A percentile compares a stretch with the other conserved stretches of the same genome.
Evolutionary conservation across 2,113 vertebrate genomes (phyloP).

Genomic region (Albula goreensis): DNA sequence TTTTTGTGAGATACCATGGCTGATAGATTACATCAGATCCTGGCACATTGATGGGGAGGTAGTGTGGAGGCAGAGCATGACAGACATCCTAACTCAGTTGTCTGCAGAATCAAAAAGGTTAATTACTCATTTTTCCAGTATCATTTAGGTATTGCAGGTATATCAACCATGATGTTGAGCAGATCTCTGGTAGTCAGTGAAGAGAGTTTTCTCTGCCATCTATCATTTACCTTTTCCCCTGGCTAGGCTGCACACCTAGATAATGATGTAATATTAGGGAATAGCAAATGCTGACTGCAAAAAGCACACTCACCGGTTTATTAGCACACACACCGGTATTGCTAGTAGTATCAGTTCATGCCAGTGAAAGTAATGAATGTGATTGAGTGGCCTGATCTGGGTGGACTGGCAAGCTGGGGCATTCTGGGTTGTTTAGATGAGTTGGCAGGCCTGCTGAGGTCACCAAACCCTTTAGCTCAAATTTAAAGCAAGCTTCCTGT

Average conservation of each 20-base stretch:
- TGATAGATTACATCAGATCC: too few relatives aligned
- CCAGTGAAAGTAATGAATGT: not conserved
- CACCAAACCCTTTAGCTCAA: not conserved
- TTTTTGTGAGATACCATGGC: too few relatives aligned
- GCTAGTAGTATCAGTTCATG: not conserved
- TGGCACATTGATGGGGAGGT: too few relatives aligned
- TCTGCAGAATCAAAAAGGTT: too few relatives aligned
- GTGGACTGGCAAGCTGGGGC: not conserved
- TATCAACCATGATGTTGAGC: too few relatives aligned
- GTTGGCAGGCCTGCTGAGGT: not conserved
- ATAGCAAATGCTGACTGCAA: not conserved
- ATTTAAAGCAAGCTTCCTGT: not conserved
- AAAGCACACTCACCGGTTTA: not conserved
- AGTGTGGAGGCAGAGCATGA: too few relatives aligned
- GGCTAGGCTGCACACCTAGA: not conserved
- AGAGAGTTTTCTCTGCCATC: not conserved
- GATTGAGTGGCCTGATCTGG: not conserved
- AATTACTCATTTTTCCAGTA: too few relatives aligned
- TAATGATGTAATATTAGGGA: not conserved
- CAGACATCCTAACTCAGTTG: too few relatives aligned
- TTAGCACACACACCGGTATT: not conserved
- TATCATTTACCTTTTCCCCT: not conserved
- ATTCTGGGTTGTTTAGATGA: not conserved
- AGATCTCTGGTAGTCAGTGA: not conserved
- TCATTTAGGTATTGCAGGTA: too few relatives aligned